These are phyloP conservation scores for Motacilla tschutschensis DNA, from an alignment of 2,113 vertebrate genomes.

Conservation along the genomic window DNA sequence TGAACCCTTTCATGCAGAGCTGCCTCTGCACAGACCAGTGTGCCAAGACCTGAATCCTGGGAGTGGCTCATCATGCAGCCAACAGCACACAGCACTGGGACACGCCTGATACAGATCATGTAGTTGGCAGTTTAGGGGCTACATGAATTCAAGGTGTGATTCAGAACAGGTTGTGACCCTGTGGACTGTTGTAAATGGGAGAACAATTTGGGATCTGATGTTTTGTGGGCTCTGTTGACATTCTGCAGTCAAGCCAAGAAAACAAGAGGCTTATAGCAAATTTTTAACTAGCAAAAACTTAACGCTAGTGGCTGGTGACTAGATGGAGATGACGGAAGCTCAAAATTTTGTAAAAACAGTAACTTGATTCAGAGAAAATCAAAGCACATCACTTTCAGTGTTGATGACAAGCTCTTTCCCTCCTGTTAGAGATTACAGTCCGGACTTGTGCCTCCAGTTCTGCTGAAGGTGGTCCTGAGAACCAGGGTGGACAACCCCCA, in stretches of 20 bases:
- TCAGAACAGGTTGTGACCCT: neutral
- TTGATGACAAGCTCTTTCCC: neutral
- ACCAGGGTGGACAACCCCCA: neutral
- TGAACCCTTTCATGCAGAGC: neutral
- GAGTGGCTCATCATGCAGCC: neutral
- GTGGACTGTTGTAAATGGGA: neutral
- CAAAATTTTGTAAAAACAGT: neutral
- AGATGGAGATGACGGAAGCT: neutral
- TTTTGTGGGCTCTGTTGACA: neutral
- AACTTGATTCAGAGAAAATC: neutral
- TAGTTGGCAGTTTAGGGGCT: neutral
- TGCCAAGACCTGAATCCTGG: neutral
- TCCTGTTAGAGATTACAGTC: neutral
- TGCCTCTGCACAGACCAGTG: neutral
- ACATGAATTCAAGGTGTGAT: neutral
- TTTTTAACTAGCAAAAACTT: neutral
- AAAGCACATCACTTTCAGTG: neutral
- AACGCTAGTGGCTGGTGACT: neutral
- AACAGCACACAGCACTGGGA: neutral
- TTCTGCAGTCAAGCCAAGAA: neutral
- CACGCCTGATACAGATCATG: rapidly evolving
- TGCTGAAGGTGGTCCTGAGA: neutral
- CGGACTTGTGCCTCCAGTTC: neutral
- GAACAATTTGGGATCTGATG: neutral
- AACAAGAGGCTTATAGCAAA: neutral